Base-by-base conservation (phyloP, 1,140 invertebrate species). In the Diorhabda carinulata region DNA sequence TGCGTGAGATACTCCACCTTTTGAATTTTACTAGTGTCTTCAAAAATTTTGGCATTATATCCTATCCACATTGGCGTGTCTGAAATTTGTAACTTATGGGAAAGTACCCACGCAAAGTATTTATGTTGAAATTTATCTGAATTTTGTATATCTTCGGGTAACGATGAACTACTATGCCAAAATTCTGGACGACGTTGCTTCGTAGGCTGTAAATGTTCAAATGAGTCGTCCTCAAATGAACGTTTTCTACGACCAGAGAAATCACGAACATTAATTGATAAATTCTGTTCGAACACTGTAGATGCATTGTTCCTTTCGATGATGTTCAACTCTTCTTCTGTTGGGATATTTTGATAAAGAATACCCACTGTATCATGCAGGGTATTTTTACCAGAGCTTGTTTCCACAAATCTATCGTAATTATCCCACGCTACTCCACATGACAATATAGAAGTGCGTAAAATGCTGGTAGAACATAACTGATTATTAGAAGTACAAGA, bases 281-380 rank as follows among this genome's bases (percentile, higher is more conserved):
- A 70, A 75, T 69, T 72, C 70, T 77, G 75, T 70, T 70, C 70
- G 64, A 79, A 78, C 56, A 83, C 82, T n/a, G 80, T 82, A 10
- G 83, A 81, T 10, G 81, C 84, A 64, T 83, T 82, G 72, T 83
- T 57, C 45, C n/a, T n/a, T n/a, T n/a, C n/a, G n/a, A 47, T 8
- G 4, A 47, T 5, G 8, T 47, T 8, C 4, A 8, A 47, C 4
- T 47, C 45, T 5, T 47, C 45, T 4, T 47, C 45, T 47, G 8
- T n/a, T n/a, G n/a, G n/a, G n/a, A n/a, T n/a, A n/a, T n/a, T n/a
- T n/a, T n/a, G n/a, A n/a, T n/a, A n/a, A n/a, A n/a, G n/a, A n/a
- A n/a, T n/a, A 47, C 4, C 8, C 45, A 5, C 8, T 4, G 8
- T 47, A 47, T 47, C 45, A 47, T 47, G 45, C 8, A 47, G 58